phyloP scores from a whole-genome alignment of 2,797 vertebrate genomes.

The Florisuga fusca region DNA sequence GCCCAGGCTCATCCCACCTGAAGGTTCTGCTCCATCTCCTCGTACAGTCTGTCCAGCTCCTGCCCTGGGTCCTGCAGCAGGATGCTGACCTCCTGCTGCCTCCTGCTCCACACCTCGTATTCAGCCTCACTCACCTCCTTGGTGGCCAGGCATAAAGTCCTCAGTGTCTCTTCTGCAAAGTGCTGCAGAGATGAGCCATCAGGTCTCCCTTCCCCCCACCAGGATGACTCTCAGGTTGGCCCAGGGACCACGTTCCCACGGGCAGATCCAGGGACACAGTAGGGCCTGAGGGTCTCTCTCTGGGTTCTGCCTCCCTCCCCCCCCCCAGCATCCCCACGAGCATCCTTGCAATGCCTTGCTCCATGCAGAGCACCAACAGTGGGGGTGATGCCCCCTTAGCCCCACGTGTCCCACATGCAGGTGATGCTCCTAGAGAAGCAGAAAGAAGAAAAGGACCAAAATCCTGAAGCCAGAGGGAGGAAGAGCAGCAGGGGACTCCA shows the following conservation, averaged over 20 bases:
- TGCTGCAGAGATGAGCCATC: slow-evolving; percentile 57
- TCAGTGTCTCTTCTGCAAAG: slow-evolving; percentile 88
- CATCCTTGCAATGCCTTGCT: not conserved
- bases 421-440: not conserved
- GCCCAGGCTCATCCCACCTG: slow-evolving; percentile 73
- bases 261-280: not conserved
- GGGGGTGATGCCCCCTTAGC: not conserved
- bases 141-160: slow-evolving; percentile 92
- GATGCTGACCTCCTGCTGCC: slow-evolving; percentile 75
- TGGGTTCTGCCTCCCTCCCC: not conserved
- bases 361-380: not conserved
- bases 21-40: slow-evolving; percentile 89
- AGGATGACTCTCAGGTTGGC: not conserved
- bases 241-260: accelerated
- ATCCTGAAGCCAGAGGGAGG: not conserved
- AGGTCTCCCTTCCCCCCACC: not conserved
- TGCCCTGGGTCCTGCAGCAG: slow-evolving; percentile 72
- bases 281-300: not conserved
- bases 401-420: not conserved
- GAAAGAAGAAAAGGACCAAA: not conserved
- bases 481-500: not conserved
- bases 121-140: slow-evolving; percentile 82
- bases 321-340: not conserved
- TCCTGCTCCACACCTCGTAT: slow-evolving; percentile 83
- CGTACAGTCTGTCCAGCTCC: slow-evolving; percentile 83